phyloP scores from a whole-genome alignment of 2,797 vertebrate species.

The Semaprochilodus insignis region DNA sequence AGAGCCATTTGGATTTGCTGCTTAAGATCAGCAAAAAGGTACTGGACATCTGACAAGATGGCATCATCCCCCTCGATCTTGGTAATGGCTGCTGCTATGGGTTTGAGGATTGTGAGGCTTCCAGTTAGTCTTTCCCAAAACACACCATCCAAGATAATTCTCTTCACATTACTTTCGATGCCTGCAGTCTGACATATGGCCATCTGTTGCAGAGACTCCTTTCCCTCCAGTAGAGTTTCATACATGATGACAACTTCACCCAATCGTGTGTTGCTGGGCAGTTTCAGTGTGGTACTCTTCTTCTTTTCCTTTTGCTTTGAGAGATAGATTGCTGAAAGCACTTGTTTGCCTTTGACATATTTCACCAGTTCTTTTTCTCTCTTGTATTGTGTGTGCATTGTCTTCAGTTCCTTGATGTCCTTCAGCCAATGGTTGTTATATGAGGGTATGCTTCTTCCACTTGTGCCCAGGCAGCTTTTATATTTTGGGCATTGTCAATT shows the following conservation, averaged over 20 bases:
- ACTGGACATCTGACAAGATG: too few relatives aligned
- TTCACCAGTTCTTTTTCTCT: conserved; percentile 29
- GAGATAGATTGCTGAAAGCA: conserved; percentile 34
- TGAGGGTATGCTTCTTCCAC: conserved; percentile 44
- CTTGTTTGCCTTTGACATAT: too few relatives aligned
- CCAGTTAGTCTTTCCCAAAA: conserved; percentile 66
- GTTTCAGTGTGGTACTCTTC: conserved; percentile 35
- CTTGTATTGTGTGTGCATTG: conserved; percentile 39
- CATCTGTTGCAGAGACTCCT: conserved; percentile 62
- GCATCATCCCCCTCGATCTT: too few relatives aligned
- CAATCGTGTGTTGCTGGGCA: conserved; percentile 47
- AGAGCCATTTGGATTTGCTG: too few relatives aligned
- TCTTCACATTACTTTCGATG: conserved; percentile 40
- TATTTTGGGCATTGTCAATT: conserved; percentile 38
- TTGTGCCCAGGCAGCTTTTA: conserved; percentile 43
- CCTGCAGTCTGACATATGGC: conserved; percentile 47
- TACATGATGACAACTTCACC: conserved; percentile 47
- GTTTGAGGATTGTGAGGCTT: conserved; percentile 59
- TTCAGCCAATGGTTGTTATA: conserved; percentile 40
- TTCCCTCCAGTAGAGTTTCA: conserved; percentile 56
- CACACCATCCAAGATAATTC: conserved; percentile 53
- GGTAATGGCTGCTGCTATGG: too few relatives aligned
- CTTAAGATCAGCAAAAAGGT: too few relatives aligned
- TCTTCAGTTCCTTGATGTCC: conserved; percentile 44
- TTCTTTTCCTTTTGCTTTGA: conserved; percentile 39